Base-by-base conservation (phyloP, 2,888 invertebrate species). In the Amblyjoppa fuscipennis region DNA sequence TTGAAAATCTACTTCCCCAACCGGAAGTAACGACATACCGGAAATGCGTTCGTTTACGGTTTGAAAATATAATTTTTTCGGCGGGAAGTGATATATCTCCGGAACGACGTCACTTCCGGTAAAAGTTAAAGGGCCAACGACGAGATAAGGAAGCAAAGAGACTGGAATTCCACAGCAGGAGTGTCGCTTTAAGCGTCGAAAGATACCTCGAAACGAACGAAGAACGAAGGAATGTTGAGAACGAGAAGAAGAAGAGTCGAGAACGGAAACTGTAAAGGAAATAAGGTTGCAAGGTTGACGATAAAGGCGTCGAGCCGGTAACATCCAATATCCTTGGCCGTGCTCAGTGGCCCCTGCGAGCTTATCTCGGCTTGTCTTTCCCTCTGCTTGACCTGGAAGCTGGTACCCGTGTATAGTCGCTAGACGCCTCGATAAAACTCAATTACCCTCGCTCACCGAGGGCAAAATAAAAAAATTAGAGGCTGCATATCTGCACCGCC, bases 241-340 rank as follows among this genome's bases (percentile, higher is more conserved):
- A 31, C 16, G 53, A 59, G 16, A 49, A 45, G 31, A 45, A 59
- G 49, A 45, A 20, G 41, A 16, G 45, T 6, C 31, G 13, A 59
- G 41, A 78, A 69, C 69, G 45, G 78, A 34, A 56, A 69, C 38
- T 53, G 41, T 61, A 49, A 49, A 61, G 49, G 28, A 28, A 78
- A 70, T 45, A 59, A 70, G 70, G 20, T 69, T 31, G n/a, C 45
- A 13, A 49, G n/a, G 1, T 20, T 31, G 31, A 59, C 59, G 78
- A 66, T 61, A 34, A 70, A 78, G 45, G 56, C 56, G 69, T 78
- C 25, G 77, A 84, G 49, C 77, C 51, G 73, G 78, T 74, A 85
- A 74, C 74, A 74, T 78, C 69, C 81, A 85, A 85, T 85, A 81
- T 85, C 77, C 77, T 76, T 49, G 31, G 59, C 53, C 74, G 74